These are phyloP conservation scores for Stictocephala bisonia DNA, from an alignment of 2,888 invertebrate species.

Conservation along the genomic window DNA sequence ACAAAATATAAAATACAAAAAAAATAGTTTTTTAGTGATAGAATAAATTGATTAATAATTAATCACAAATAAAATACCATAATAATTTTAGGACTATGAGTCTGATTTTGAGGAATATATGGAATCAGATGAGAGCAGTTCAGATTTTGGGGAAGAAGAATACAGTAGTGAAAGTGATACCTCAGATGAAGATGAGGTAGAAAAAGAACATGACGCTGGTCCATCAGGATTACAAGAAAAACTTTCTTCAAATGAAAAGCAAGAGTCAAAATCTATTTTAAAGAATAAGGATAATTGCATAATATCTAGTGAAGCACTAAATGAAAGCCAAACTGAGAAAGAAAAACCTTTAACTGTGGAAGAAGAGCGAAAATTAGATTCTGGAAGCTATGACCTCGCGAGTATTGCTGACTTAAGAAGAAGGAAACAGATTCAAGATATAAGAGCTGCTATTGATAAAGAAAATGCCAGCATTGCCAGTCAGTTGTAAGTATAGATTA, in stretches of 20 bases:
- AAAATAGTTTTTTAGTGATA: too few relatives aligned
- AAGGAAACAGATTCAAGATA: constrained; percentile 63
- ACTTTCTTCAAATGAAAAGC: neutral
- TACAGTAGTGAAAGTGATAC: constrained; percentile 47
- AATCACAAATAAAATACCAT: too few relatives aligned
- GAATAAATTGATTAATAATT: too few relatives aligned
- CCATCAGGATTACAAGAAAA: neutral
- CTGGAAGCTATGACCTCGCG: constrained; percentile 70
- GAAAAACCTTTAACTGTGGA: constrained; percentile 61
- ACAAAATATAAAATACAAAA: too few relatives aligned
- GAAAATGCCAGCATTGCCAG: constrained; percentile 61
- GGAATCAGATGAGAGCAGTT: constrained; percentile 47
- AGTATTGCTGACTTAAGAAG: constrained; percentile 44
- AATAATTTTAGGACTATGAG: constrained; percentile 66
- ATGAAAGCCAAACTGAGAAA: constrained; percentile 11
- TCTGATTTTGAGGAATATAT: constrained; percentile 66
- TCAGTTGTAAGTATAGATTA: constrained; percentile 1
- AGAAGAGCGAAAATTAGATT: constrained; percentile 70
- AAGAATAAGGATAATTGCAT: constrained; percentile 30
- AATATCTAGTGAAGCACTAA: constrained; percentile 25
- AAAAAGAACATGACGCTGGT: constrained; percentile 35
- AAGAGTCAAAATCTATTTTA: neutral
- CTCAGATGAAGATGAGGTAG: constrained; percentile 49
- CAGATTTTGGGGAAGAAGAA: constrained; percentile 37
- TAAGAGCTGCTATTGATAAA: constrained; percentile 65